Evolutionary conservation across 2,888 invertebrate genomes (phyloP).

Genomic region (Calameuta idolon): DNA sequence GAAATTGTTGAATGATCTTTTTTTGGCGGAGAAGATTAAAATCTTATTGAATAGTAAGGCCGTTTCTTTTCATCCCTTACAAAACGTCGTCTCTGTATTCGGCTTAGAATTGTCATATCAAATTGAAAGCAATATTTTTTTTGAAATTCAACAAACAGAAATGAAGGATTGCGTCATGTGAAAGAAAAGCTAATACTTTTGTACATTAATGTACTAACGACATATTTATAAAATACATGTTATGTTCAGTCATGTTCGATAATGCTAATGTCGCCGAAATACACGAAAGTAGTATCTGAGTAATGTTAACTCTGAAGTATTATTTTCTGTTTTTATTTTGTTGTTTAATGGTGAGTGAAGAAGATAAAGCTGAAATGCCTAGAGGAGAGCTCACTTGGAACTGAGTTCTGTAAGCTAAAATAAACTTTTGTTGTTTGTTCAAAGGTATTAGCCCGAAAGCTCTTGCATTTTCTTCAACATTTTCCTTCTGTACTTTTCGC

Average conservation of each 20-base stretch:
- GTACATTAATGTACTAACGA: background rate
- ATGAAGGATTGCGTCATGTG: background rate
- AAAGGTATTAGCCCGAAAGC: constrained; percentile 17
- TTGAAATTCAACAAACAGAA: background rate
- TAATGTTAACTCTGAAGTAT: constrained; percentile 19
- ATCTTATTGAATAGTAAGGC: background rate
- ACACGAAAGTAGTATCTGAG: constrained; percentile 15
- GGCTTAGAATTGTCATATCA: background rate
- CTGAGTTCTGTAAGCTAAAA: constrained; percentile 15
- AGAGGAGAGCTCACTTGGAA: constrained; percentile 3
- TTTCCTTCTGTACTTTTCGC: background rate
- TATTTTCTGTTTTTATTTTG: constrained; percentile 35
- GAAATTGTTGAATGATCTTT: background rate
- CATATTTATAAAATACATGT: background rate
- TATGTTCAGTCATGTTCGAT: constrained; percentile 3
- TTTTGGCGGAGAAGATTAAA: background rate
- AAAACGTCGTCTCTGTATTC: background rate
- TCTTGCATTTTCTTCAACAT: constrained; percentile 10
- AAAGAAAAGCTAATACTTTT: background rate
- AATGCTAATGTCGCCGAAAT: background rate
- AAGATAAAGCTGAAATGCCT: constrained; percentile 26
- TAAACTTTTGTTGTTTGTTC: constrained; percentile 21
- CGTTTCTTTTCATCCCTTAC: background rate
- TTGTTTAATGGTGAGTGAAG: constrained; percentile 42
- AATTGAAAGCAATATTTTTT: background rate